Evolutionary conservation across 2,113 vertebrate species (phyloP).

Genomic region (Galemys pyrenaicus): DNA sequence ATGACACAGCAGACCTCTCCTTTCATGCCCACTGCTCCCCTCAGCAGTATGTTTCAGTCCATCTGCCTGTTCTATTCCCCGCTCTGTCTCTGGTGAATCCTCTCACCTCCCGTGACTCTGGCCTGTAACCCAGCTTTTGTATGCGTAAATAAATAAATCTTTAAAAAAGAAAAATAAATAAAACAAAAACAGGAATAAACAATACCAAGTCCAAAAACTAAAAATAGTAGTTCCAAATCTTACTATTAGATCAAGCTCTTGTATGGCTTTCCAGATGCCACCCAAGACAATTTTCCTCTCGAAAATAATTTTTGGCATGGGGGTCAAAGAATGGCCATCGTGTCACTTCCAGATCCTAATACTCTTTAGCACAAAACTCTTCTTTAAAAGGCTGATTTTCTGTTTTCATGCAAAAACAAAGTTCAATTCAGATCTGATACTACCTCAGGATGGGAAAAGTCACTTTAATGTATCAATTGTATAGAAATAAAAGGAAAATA

Average conservation of each 20-base stretch:
- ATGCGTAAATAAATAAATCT: too few relatives aligned
- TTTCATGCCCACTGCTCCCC: too few relatives aligned
- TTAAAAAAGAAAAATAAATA: too few relatives aligned
- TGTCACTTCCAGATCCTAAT: background rate
- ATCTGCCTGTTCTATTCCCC: too few relatives aligned
- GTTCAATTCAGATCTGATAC: background rate
- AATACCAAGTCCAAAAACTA: background rate
- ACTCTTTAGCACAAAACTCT: background rate
- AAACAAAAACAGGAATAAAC: background rate
- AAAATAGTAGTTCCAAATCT: constrained; percentile 14
- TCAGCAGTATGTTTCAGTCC: too few relatives aligned
- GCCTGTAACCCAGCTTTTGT: too few relatives aligned
- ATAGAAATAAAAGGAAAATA: background rate
- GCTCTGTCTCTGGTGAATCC: too few relatives aligned
- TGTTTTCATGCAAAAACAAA: background rate
- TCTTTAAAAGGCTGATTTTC: background rate
- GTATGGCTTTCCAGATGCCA: background rate
- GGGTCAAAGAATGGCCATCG: background rate
- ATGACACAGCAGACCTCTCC: too few relatives aligned
- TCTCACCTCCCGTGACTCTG: too few relatives aligned
- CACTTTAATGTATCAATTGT: background rate
- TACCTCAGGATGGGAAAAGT: background rate
- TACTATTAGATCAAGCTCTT: background rate
- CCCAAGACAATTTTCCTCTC: background rate
- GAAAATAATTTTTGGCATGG: background rate